Evolutionary conservation across 2,797 vertebrate genomes (phyloP).

Genomic region (Peromyscus aztecus): DNA sequence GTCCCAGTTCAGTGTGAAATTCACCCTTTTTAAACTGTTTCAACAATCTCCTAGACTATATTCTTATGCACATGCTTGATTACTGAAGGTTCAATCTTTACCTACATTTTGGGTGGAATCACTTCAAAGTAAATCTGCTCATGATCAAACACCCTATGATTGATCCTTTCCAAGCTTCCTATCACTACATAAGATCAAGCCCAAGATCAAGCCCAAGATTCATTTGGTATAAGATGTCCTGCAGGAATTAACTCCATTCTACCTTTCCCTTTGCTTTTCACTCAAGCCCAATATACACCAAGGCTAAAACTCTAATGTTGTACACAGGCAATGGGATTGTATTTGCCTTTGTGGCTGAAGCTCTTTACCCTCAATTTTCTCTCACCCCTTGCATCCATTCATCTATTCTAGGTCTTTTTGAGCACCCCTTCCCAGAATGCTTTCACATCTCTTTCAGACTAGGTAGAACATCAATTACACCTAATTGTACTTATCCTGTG

Average conservation of each 20-base stretch:
- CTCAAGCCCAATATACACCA: background rate
- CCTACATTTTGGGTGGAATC: background rate
- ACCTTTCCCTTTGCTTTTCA: background rate
- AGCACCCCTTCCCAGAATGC: background rate
- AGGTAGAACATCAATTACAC: background rate
- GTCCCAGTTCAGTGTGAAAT: background rate
- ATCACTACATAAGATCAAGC: background rate
- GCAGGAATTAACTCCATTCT: background rate
- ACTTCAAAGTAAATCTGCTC: conserved; percentile 51
- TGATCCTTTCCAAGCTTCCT: background rate
- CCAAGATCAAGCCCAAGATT: background rate
- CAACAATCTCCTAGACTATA: background rate
- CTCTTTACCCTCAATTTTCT: background rate
- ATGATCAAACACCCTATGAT: background rate
- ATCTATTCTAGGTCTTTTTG: background rate
- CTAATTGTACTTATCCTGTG: background rate
- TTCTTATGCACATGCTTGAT: background rate
- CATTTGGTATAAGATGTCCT: background rate
- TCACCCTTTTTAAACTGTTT: background rate
- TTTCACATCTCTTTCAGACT: background rate
- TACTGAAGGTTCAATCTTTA: conserved; percentile 48
- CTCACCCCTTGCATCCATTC: background rate
- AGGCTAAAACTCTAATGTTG: background rate
- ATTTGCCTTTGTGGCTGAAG: background rate
- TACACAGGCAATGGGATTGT: background rate